A percentile compares a stretch with the other conserved stretches of the same genome.
Conservation (phyloP, 2,797 vertebrate genomes). For the Propithecus perrieri region DNA sequence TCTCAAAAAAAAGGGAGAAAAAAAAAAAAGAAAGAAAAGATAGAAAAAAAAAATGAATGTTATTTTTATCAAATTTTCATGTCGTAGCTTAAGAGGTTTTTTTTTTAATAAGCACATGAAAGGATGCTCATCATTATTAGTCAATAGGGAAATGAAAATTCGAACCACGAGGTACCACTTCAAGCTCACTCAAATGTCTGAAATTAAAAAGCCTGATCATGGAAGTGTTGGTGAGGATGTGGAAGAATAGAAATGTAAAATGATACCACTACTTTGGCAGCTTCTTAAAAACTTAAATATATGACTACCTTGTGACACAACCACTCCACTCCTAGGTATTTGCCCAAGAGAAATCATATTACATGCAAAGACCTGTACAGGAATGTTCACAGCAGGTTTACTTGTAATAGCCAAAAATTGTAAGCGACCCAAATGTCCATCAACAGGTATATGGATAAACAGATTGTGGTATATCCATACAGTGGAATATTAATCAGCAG, state of each 20-base stretch:
- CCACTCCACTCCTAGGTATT: background rate
- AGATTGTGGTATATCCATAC: background rate
- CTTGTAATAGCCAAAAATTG: background rate
- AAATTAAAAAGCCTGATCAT: conserved; percentile 12
- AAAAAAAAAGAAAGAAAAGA: too few species aligned
- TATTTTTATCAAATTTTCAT: background rate
- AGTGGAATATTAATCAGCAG: background rate
- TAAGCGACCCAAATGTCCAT: background rate
- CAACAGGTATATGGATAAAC: background rate
- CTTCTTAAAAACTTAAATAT: background rate
- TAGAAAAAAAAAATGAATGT: too few species aligned
- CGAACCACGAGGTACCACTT: background rate
- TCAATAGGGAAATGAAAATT: conserved; percentile 42
- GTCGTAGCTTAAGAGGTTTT: background rate
- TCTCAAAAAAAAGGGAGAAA: too few species aligned
- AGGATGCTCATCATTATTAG: background rate
- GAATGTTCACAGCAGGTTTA: background rate
- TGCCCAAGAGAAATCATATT: background rate
- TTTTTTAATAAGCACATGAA: background rate
- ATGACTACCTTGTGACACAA: background rate
- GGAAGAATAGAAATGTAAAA: background rate
- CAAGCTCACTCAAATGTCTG: background rate
- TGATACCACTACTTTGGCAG: background rate
- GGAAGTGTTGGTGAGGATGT: background rate
- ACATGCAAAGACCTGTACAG: background rate